These are phyloP conservation scores for Philopedon plagiatum DNA, from an alignment of 2,888 invertebrate genomes.

Conservation along the genomic window DNA sequence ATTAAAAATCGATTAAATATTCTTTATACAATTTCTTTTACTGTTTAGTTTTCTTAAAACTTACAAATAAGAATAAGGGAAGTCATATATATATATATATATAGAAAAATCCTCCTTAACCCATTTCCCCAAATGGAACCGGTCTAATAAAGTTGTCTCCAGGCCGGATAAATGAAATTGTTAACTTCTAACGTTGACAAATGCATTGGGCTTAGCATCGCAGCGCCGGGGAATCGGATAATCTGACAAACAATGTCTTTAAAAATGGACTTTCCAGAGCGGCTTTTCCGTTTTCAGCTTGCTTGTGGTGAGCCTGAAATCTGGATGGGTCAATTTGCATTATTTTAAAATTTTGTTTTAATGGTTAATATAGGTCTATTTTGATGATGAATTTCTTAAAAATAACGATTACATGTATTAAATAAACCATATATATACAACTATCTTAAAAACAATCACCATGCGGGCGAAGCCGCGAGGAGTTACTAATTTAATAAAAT, in stretches of 20 bases:
- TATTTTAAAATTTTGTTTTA: too few relatives aligned
- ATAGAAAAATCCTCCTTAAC: conserved; percentile 15
- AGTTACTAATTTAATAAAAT: too few relatives aligned
- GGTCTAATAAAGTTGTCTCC: conserved; percentile 44
- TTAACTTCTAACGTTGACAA: conserved; percentile 58
- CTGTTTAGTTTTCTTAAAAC: not conserved
- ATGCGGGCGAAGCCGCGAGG: too few relatives aligned
- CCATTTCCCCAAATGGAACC: conserved; percentile 32
- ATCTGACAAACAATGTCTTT: conserved; percentile 64
- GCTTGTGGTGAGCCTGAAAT: conserved; percentile 63
- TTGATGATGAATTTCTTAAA: too few relatives aligned
- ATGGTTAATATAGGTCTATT: too few relatives aligned
- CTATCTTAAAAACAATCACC: too few relatives aligned
- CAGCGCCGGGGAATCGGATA: conserved; percentile 59
- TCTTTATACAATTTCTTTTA: too few relatives aligned
- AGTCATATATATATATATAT: not conserved
- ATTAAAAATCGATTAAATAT: too few relatives aligned
- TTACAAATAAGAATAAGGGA: conserved; percentile 7
- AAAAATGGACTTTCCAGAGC: conserved; percentile 64
- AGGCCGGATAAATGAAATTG: conserved; percentile 45
- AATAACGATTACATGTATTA: too few relatives aligned
- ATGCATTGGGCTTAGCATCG: conserved; percentile 55
- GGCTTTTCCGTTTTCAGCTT: conserved; percentile 63
- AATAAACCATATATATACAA: too few relatives aligned
- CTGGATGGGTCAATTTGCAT: conserved; percentile 65